Percentiles rank a stretch among this genome's conserved stretches.
Evolutionary conservation across 2,888 invertebrate species (phyloP).

Genomic region (Perithous albicinctus): DNA sequence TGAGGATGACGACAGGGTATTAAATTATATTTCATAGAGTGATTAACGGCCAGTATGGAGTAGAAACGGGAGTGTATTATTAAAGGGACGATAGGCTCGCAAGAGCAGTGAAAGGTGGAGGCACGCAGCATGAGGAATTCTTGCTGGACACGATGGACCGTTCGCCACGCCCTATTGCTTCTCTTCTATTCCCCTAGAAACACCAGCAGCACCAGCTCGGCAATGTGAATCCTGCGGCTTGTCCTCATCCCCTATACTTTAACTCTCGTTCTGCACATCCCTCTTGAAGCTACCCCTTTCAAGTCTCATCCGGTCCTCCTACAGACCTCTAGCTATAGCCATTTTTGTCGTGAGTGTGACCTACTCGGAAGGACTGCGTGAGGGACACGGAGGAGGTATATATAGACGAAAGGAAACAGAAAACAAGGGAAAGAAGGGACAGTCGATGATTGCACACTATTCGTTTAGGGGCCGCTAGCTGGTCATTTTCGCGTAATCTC

Average conservation of each 20-base stretch:
- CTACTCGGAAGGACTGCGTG: conserved; percentile 33
- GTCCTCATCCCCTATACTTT: conserved; percentile 53
- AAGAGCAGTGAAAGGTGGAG: conserved; percentile 16
- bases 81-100: conserved; percentile 69
- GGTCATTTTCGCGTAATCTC: too few species aligned
- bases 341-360: conserved; percentile 51
- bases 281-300: conserved; percentile 31
- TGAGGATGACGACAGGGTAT: conserved; percentile 72
- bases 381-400: conserved; percentile 17
- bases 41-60: conserved; percentile 74
- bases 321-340: conserved; percentile 6
- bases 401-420: background rate
- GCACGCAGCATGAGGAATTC: conserved; percentile 71
- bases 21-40: conserved; percentile 77
- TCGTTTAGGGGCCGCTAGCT: background rate
- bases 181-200: conserved; percentile 38
- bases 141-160: conserved; percentile 72
- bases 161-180: conserved; percentile 58
- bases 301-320: conserved; percentile 43
- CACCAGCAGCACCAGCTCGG: conserved; percentile 39
- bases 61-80: conserved; percentile 73
- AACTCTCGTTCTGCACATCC: conserved; percentile 37
- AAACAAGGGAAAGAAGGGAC: background rate
- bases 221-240: conserved; percentile 57
- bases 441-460: background rate